phyloP scores from a whole-genome alignment of 2,797 vertebrate species.

The Myiotriccus ornatus region DNA sequence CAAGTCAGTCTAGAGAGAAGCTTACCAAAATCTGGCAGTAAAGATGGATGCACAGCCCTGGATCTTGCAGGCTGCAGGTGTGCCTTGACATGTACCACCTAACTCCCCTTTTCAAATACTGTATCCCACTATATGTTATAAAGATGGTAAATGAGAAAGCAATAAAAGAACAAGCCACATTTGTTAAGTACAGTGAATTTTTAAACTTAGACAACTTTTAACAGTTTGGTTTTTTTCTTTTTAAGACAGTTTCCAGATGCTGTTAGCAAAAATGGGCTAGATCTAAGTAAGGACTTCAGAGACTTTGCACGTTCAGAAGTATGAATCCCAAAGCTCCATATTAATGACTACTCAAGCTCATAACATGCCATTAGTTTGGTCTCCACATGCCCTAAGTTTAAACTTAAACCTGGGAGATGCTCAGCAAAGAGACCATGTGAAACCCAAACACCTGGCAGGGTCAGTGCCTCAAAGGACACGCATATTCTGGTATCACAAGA shows the following conservation, averaged over 20 bases:
- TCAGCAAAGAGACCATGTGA: background rate
- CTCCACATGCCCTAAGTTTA: background rate
- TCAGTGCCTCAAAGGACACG: background rate
- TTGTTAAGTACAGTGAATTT: background rate
- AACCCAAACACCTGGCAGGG: background rate
- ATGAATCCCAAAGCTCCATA: background rate
- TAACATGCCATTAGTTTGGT: background rate
- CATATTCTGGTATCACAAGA: background rate
- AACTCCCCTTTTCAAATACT: background rate
- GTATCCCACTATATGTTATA: background rate
- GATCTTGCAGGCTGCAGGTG: conserved; percentile 49
- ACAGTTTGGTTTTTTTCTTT: background rate
- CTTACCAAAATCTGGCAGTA: background rate
- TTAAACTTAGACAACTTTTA: background rate
- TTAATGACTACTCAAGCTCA: background rate
- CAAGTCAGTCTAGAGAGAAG: background rate
- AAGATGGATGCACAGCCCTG: background rate
- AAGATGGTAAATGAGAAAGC: background rate
- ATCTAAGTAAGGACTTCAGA: conserved; percentile 59
- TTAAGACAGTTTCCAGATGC: background rate
- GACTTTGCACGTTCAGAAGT: background rate
- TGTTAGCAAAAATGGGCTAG: conserved; percentile 21
- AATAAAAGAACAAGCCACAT: background rate
- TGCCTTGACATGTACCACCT: background rate
- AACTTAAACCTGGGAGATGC: background rate